A percentile compares a stretch with the other conserved stretches of the same genome.
Evolutionary conservation across 1,140 invertebrate species (phyloP).

Genomic region (Caenorhabditis remanei): DNA sequence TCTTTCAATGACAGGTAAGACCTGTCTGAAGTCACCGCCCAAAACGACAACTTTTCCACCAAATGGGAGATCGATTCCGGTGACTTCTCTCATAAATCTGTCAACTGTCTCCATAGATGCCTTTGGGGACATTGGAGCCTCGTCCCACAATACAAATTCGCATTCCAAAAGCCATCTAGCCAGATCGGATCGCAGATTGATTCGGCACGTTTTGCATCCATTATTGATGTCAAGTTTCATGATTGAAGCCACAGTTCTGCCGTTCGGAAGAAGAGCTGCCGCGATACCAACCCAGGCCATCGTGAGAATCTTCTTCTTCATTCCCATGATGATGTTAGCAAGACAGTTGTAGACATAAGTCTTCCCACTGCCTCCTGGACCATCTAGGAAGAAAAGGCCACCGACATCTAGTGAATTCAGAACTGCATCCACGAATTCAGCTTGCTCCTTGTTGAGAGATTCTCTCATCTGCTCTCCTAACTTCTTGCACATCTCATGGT

Average conservation of each 20-base stretch:
- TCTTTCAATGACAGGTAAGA: constrained; percentile 37
- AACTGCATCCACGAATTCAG: not conserved
- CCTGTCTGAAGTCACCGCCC: not conserved
- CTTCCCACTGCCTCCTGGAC: constrained; percentile 51
- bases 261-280: constrained; percentile 33
- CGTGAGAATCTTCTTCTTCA: not conserved
- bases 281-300: constrained; percentile 55
- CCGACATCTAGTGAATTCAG: not conserved
- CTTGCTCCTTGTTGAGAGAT: not conserved
- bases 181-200: not conserved
- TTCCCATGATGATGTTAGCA: not conserved
- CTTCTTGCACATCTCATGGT: not conserved
- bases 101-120: too few relatives aligned
- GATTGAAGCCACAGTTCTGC: constrained; percentile 31
- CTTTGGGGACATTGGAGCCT: too few relatives aligned
- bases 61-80: constrained; percentile 12
- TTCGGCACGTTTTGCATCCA: not conserved
- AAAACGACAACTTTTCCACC: constrained; percentile 60
- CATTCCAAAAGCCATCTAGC: too few relatives aligned
- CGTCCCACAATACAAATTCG: too few relatives aligned
- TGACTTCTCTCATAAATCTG: not conserved
- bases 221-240: constrained; percentile 41
- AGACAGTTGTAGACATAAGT: constrained; percentile 20
- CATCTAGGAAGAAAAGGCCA: constrained; percentile 26
- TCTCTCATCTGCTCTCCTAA: not conserved